These are phyloP conservation scores for Litocranius walleri DNA, from an alignment of 2,113 vertebrate species.

Conservation along the genomic window DNA sequence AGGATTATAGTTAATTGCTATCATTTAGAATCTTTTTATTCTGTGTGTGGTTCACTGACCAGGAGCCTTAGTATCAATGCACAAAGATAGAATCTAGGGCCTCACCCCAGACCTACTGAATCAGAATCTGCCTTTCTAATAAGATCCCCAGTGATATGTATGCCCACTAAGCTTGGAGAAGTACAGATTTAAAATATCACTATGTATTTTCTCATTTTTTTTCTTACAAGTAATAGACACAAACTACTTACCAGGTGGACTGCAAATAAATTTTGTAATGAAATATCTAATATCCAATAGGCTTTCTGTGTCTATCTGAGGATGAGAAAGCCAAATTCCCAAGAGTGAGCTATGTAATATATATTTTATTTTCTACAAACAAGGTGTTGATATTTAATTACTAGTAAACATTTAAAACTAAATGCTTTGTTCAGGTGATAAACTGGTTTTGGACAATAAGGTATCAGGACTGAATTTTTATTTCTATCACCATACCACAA, in stretches of 20 bases:
- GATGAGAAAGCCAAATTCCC: neutral
- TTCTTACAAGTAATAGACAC: neutral
- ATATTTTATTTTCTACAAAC: neutral
- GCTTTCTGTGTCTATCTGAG: neutral
- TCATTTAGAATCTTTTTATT: neutral
- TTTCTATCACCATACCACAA: neutral
- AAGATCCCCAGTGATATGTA: neutral
- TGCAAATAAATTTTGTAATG: neutral
- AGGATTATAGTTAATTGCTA: neutral
- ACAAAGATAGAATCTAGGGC: neutral
- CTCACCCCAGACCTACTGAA: neutral
- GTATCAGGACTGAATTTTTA: neutral
- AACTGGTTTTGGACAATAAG: neutral
- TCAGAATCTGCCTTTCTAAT: neutral
- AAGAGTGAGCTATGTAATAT: neutral
- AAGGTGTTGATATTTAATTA: neutral
- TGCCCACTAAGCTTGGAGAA: neutral
- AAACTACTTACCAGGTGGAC: neutral
- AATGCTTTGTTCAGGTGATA: neutral
- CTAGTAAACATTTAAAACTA: slow-evolving; percentile 10
- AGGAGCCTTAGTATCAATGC: neutral
- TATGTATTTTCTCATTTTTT: neutral
- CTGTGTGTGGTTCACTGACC: neutral
- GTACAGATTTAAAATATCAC: neutral
- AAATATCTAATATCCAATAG: slow-evolving; percentile 4